Percentiles rank a stretch among this genome's conserved stretches.
Evolutionary conservation across 2,113 vertebrate species (phyloP).

Genomic region (Aleadryas rufinucha): DNA sequence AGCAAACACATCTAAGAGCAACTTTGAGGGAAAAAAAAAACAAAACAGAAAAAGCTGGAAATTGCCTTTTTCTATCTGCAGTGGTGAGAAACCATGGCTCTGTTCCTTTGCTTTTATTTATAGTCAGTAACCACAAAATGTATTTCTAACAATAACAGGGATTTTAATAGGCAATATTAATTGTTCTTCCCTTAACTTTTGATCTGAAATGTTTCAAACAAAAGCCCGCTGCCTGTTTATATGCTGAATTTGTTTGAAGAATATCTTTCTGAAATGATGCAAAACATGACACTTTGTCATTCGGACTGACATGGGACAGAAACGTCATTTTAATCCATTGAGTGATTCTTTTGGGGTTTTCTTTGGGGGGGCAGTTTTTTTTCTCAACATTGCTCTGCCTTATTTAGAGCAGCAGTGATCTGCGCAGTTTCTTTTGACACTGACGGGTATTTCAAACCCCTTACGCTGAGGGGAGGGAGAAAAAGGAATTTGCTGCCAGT

Average conservation of each 20-base stretch:
- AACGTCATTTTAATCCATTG: constrained; percentile 72
- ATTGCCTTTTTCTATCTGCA: constrained; percentile 30
- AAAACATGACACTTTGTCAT: constrained; percentile 54
- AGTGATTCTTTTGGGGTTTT: neutral
- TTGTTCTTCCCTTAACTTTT: constrained; percentile 44
- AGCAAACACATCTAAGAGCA: constrained; percentile 62
- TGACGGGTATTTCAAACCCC: constrained; percentile 71
- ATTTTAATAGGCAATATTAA: constrained; percentile 64
- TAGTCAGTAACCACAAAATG: constrained; percentile 36
- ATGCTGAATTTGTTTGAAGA: constrained; percentile 32
- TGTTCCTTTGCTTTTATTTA: constrained; percentile 59
- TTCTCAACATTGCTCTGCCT: constrained; percentile 62
- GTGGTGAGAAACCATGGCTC: constrained; percentile 41
- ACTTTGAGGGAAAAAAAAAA: neutral
- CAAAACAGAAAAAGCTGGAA: neutral
- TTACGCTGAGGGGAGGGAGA: constrained; percentile 5
- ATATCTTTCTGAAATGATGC: constrained; percentile 58
- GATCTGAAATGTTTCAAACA: constrained; percentile 65
- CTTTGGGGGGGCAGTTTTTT: neutral
- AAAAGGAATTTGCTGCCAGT: constrained; percentile 65
- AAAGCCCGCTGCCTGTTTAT: constrained; percentile 50
- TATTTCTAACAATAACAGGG: constrained; percentile 64
- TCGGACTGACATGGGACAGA: constrained; percentile 65
- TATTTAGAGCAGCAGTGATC: constrained; percentile 71
- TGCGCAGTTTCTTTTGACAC: constrained; percentile 70